A percentile compares a stretch with the other conserved stretches of the same genome.
These are phyloP conservation scores for Mythimna albipuncta DNA, from an alignment of 2,888 invertebrate genomes.

Conservation along the genomic window DNA sequence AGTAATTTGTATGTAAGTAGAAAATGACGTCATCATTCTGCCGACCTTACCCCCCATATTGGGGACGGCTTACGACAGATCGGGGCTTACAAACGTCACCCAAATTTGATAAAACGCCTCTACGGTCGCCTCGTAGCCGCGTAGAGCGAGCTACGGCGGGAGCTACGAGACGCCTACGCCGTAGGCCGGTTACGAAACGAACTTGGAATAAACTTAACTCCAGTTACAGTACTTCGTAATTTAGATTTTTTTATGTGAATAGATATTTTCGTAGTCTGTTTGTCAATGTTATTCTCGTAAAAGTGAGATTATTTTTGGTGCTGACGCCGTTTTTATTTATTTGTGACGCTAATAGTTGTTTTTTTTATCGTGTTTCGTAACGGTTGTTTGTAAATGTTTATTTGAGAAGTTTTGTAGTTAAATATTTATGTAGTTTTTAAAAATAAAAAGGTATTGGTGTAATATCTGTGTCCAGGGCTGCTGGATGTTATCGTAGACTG, in stretches of 20 bases:
- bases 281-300: constrained; percentile 53
- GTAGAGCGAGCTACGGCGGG: constrained; percentile 46
- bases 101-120: constrained; percentile 57
- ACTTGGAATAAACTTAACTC: constrained; percentile 40
- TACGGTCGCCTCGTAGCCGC: constrained; percentile 50
- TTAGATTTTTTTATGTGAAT: constrained; percentile 46
- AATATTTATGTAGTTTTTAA: constrained; percentile 30
- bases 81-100: constrained; percentile 51
- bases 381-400: constrained; percentile 37
- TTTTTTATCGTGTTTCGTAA: constrained; percentile 30
- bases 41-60: constrained; percentile 57
- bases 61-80: constrained; percentile 60
- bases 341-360: constrained; percentile 51
- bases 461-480: not conserved
- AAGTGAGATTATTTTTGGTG: constrained; percentile 44
- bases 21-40: constrained; percentile 56
- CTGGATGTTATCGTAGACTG: too few species aligned
- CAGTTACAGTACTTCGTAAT: constrained; percentile 46
- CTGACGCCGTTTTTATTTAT: constrained; percentile 48
- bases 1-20: constrained; percentile 61
- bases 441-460: constrained; percentile 16
- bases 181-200: constrained; percentile 59
- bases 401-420: constrained; percentile 35
- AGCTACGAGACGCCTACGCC: constrained; percentile 54
- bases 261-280: constrained; percentile 50